Evolutionary conservation across 1,140 invertebrate species (phyloP).

Genomic region (Vollenhovia emeryi): DNA sequence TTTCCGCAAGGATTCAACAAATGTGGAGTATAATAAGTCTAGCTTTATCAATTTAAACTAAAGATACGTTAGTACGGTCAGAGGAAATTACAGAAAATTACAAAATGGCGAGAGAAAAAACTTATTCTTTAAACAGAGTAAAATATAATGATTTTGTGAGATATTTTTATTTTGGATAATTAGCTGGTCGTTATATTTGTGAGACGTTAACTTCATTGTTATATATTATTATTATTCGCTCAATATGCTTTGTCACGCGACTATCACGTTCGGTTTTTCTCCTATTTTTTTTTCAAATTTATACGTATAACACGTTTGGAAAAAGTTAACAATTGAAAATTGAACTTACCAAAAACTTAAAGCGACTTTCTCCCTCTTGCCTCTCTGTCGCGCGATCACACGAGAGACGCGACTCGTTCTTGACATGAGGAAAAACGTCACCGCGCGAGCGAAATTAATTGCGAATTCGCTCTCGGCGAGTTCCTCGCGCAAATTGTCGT

Average conservation of each 20-base stretch:
- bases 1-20: no score
- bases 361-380: not conserved
- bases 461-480: not conserved
- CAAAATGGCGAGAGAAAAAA: not conserved
- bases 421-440: not conserved
- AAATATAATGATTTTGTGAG: not conserved
- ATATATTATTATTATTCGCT: not conserved
- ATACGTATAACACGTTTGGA: not conserved
- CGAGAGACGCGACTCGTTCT: not conserved
- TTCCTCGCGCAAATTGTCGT: conserved; percentile 20
- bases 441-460: conserved; percentile 21
- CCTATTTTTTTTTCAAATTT: not conserved
- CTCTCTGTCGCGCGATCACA: not conserved
- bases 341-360: conserved; percentile 4
- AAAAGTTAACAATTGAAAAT: not conserved
- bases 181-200: not conserved
- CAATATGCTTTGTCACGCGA: not conserved
- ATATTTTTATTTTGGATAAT: not conserved
- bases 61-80: not conserved
- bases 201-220: no score
- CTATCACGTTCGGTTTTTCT: not conserved
- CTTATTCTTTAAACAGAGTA: not conserved
- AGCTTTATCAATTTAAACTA: conserved; percentile 1
- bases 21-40: not conserved
- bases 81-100: not conserved